Percentiles rank a stretch among this genome's conserved stretches.
phyloP scores from a whole-genome alignment of 2,888 invertebrate species.

The Camptogramma bilineatum region DNA sequence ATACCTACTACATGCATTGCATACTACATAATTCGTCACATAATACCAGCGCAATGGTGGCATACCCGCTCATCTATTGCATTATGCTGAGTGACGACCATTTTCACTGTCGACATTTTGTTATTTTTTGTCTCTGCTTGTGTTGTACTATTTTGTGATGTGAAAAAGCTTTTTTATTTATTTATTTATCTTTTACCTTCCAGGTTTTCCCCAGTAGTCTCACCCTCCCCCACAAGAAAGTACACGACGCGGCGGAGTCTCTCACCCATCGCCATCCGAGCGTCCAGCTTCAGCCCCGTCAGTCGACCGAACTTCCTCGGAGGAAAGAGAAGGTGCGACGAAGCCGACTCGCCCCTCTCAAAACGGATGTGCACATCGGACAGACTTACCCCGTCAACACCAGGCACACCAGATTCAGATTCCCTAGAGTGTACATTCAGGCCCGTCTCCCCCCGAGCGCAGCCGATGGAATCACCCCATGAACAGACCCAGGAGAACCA shows the following conservation, averaged over 20 bases:
- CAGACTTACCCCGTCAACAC: constrained; percentile 70
- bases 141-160: no score
- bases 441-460: constrained; percentile 76
- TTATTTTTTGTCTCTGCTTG: no score
- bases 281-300: constrained; percentile 89
- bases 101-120: no score
- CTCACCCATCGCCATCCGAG: constrained; percentile 94
- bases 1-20: no score
- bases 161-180: no score
- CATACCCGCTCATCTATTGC: no score
- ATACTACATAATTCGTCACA: no score
- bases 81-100: no score
- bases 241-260: constrained; percentile 93
- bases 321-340: constrained; percentile 87
- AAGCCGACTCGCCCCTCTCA: constrained; percentile 81
- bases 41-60: no score
- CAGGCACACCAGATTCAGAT: constrained; percentile 78
- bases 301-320: constrained; percentile 80
- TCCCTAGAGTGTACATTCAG: constrained; percentile 80
- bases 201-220: constrained; percentile 86
- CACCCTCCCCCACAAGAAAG: constrained; percentile 94
- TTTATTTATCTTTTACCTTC: constrained; percentile 3
- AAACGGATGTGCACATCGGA: constrained; percentile 75
- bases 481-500: constrained; percentile 61
- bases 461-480: constrained; percentile 62